phyloP scores from a whole-genome alignment of 2,113 vertebrate species.

The Tylochromis polylepis region DNA sequence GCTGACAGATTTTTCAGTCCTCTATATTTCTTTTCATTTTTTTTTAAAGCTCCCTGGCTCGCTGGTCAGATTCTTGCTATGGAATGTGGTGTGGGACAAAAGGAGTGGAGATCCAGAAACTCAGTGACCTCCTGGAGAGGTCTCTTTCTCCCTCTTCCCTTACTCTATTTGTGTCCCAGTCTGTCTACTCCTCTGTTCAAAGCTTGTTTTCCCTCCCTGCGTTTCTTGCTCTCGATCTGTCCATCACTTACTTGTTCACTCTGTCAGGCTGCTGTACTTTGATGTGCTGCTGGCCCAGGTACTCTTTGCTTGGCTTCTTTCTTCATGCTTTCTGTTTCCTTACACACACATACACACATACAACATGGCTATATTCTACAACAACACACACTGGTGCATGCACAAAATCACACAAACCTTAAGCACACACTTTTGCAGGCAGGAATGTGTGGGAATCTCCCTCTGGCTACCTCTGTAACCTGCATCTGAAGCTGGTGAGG shows the following conservation, averaged over 20 bases:
- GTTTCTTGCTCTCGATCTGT: not conserved
- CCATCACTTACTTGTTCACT: slow-evolving; percentile 15
- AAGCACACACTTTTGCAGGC: slow-evolving; percentile 13
- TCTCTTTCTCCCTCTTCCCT: slow-evolving; percentile 35
- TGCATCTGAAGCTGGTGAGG: slow-evolving; percentile 63
- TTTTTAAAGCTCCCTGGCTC: slow-evolving; percentile 38
- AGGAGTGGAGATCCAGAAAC: slow-evolving; percentile 66
- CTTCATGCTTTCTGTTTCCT: not conserved
- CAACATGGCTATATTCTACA: slow-evolving; percentile 6
- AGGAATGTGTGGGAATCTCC: slow-evolving; percentile 72
- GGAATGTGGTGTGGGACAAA: slow-evolving; percentile 70
- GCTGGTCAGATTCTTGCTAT: slow-evolving; percentile 62
- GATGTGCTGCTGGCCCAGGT: slow-evolving; percentile 54
- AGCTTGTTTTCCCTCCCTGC: not conserved
- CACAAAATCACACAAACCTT: slow-evolving; percentile 7
- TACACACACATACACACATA: not conserved
- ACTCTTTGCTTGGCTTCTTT: slow-evolving; percentile 28
- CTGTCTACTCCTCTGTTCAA: not conserved
- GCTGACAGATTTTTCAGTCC: not conserved
- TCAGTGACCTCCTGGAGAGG: slow-evolving; percentile 64
- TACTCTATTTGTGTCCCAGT: not conserved
- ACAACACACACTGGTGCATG: slow-evolving; percentile 29
- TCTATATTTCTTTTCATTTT: slow-evolving; percentile 54
- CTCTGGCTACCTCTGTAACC: slow-evolving; percentile 68
- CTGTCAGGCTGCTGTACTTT: slow-evolving; percentile 30